Conservation (phyloP, 2,888 invertebrate genomes). For the Azorinus chamasolen region DNA sequence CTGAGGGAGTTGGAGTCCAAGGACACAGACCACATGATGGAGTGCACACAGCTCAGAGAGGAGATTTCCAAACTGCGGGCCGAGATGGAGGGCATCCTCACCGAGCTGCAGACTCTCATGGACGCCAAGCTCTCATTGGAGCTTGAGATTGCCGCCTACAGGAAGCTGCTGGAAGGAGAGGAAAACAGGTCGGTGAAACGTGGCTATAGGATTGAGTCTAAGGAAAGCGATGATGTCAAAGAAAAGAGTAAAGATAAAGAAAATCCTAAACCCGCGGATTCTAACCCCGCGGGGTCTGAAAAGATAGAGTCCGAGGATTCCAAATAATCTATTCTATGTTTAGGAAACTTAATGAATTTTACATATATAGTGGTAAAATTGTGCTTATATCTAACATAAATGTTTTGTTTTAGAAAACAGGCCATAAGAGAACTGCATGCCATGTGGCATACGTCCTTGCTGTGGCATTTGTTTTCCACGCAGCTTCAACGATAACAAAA, state of each 20-base stretch:
- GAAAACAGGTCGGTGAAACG: constrained; percentile 86
- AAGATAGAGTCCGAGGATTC: too few species aligned
- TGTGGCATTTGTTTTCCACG: too few species aligned
- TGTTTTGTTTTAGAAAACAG: too few species aligned
- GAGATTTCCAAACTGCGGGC: constrained; percentile 84
- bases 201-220: too few species aligned
- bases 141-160: constrained; percentile 88
- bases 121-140: constrained; percentile 88
- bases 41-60: constrained; percentile 82
- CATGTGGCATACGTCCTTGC: too few species aligned
- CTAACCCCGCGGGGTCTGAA: too few species aligned
- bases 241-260: constrained; percentile 1
- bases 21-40: constrained; percentile 87
- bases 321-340: too few species aligned
- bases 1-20: constrained; percentile 87
- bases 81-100: constrained; percentile 85
- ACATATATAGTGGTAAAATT: too few species aligned
- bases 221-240: too few species aligned
- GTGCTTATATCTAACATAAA: too few species aligned
- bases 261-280: not conserved
- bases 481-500: constrained; percentile 12
- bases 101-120: constrained; percentile 86
- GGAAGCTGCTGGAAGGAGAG: constrained; percentile 88
- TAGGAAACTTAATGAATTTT: too few species aligned
- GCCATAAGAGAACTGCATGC: too few species aligned